Conservation (phyloP, 2,888 invertebrate genomes). For the Parasteatoda lunata region DNA sequence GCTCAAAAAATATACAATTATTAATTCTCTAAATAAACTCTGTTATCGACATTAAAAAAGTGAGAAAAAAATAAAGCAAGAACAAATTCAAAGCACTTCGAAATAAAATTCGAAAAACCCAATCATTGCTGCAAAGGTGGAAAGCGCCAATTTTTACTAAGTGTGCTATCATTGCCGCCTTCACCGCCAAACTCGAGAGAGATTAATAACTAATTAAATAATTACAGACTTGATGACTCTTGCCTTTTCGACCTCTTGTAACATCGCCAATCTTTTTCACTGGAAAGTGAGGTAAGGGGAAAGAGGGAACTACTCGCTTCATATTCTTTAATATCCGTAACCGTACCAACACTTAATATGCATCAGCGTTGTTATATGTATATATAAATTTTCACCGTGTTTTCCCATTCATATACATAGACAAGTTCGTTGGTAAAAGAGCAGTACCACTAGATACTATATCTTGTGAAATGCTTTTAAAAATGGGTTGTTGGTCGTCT, state of each 20-base stretch:
- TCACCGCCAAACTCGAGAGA: conserved; percentile 10
- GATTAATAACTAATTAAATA: conserved; percentile 66
- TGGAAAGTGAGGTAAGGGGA: conserved; percentile 9
- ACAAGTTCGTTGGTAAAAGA: conserved; percentile 25
- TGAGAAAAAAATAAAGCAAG: no score
- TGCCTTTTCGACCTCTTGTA: conserved; percentile 20
- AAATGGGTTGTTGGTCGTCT: conserved; percentile 61
- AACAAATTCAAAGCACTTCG: background rate
- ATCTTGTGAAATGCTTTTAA: conserved; percentile 47
- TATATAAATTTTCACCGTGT: background rate
- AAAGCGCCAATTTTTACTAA: conserved; percentile 5
- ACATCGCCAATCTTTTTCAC: conserved; percentile 25
- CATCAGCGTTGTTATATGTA: background rate
- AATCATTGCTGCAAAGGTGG: background rate
- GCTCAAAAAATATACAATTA: no score
- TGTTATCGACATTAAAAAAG: no score
- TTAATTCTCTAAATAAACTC: no score
- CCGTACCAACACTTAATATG: conserved; percentile 1
- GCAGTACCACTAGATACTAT: conserved; percentile 49
- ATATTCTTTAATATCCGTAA: conserved; percentile 12
- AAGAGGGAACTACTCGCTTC: conserved; percentile 4
- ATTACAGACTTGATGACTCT: conserved; percentile 47
- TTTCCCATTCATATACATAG: conserved; percentile 33
- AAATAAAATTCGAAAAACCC: background rate
- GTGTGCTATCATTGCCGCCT: background rate